A percentile compares a stretch with the other conserved stretches of the same genome.
These are phyloP conservation scores for Zeus faber DNA, from an alignment of 2,113 vertebrate species.

Conservation along the genomic window DNA sequence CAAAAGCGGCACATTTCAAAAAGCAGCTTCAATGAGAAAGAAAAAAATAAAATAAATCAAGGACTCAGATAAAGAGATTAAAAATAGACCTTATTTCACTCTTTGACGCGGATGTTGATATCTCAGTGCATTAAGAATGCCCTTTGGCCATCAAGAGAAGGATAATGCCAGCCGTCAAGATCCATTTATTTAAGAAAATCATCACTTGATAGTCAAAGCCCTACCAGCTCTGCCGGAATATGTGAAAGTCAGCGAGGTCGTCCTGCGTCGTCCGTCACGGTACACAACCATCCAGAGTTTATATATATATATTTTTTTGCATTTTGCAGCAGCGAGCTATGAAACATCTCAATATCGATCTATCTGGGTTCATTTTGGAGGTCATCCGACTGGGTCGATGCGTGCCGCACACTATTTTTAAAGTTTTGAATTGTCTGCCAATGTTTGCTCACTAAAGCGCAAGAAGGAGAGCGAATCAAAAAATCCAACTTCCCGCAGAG, in stretches of 20 bases:
- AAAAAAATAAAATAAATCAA: slow-evolving; percentile 31
- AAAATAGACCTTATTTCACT: slow-evolving; percentile 29
- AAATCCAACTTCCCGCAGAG: slow-evolving; percentile 24
- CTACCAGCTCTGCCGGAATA: too few relatives aligned
- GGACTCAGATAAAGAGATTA: slow-evolving; percentile 38
- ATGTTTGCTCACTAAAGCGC: slow-evolving; percentile 9
- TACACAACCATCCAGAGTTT: too few relatives aligned
- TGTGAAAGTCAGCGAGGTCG: too few relatives aligned
- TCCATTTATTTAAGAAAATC: slow-evolving; percentile 55
- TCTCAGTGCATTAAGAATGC: slow-evolving; percentile 45
- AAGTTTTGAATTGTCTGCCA: slow-evolving; percentile 22
- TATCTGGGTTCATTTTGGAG: too few relatives aligned
- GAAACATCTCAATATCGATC: too few relatives aligned
- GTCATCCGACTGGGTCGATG: slow-evolving; percentile 20
- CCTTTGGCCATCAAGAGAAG: slow-evolving; percentile 41
- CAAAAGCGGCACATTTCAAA: slow-evolving; percentile 23
- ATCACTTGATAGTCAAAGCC: slow-evolving; percentile 34
- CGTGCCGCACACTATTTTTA: slow-evolving; percentile 1
- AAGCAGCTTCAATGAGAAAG: slow-evolving; percentile 28
- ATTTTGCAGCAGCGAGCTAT: too few relatives aligned
- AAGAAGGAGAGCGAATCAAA: slow-evolving; percentile 17
- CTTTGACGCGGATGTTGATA: slow-evolving; percentile 45
- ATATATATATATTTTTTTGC: too few relatives aligned
- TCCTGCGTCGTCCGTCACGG: too few relatives aligned
- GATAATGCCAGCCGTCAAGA: slow-evolving; percentile 50